Conservation (phyloP, 1,140 invertebrate genomes). For the Pseudobourletiella spinata region DNA sequence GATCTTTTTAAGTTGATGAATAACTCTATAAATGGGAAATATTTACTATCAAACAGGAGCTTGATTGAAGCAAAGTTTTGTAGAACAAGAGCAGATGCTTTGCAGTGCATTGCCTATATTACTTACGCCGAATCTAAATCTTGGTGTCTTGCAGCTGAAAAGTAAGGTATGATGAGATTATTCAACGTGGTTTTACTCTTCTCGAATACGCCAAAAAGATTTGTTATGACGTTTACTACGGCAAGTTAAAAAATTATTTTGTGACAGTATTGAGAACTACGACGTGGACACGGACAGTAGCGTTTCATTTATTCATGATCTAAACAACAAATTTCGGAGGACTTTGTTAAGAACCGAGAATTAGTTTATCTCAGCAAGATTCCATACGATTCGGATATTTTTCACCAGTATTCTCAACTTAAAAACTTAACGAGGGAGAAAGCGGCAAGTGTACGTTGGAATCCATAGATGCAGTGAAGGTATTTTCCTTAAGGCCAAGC, state of each 20-base stretch:
- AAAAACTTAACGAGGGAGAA: not conserved
- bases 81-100: not conserved
- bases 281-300: not conserved
- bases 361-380: not conserved
- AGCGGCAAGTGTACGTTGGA: too few species aligned
- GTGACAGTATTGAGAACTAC: not conserved
- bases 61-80: not conserved
- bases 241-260: not conserved
- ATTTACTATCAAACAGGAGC: not conserved
- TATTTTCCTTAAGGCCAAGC: too few species aligned
- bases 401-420: not conserved
- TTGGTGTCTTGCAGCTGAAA: not conserved
- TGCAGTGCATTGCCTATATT: not conserved
- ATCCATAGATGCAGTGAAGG: too few species aligned
- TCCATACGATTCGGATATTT: not conserved
- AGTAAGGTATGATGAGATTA: not conserved
- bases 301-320: not conserved
- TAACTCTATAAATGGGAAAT: not conserved
- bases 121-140: not conserved
- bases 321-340: not conserved
- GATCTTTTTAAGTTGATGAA: not conserved
- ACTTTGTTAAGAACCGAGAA: not conserved
- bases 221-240: not conserved
- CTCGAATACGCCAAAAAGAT: not conserved
- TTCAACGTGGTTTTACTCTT: not conserved